Evolutionary conservation across 2,888 invertebrate genomes (phyloP).

Genomic region (Oxycera nigricornis): DNA sequence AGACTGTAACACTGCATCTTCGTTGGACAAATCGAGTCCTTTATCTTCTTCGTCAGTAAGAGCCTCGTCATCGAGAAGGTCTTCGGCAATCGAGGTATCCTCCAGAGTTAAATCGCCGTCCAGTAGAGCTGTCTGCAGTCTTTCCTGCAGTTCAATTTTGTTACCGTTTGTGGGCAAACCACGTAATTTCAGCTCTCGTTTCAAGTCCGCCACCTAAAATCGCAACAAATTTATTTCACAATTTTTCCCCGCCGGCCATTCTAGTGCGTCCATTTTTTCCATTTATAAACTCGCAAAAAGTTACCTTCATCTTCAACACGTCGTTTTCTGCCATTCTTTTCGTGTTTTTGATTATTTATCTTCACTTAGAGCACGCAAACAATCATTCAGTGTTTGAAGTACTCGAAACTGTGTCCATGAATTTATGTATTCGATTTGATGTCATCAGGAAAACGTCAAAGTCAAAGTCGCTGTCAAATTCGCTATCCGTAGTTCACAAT

Average conservation of each 20-base stretch:
- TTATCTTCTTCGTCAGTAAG: slow-evolving; percentile 63
- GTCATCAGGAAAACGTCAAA: slow-evolving; percentile 28
- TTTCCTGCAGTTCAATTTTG: slow-evolving; percentile 80
- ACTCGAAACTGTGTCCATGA: slow-evolving; percentile 21
- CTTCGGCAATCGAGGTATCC: slow-evolving; percentile 64
- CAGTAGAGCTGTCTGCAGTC: slow-evolving; percentile 71
- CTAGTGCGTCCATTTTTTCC: background rate
- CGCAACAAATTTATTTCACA: background rate
- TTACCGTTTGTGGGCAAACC: slow-evolving; percentile 78
- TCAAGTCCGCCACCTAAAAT: slow-evolving; percentile 80
- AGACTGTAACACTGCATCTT: slow-evolving; percentile 42
- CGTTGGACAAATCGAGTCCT: slow-evolving; percentile 49
- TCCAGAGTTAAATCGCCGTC: slow-evolving; percentile 57
- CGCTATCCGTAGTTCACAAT: no score
- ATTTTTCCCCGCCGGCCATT: background rate
- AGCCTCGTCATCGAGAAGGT: slow-evolving; percentile 66
- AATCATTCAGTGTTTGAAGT: background rate
- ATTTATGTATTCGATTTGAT: no score
- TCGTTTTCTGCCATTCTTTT: slow-evolving; percentile 59
- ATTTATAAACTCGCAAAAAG: background rate
- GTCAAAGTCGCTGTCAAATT: no score
- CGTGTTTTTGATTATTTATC: background rate
- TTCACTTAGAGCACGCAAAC: background rate
- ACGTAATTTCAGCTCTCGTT: slow-evolving; percentile 80
- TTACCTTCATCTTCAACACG: slow-evolving; percentile 61